Percentiles rank a stretch among this genome's conserved stretches.
Conservation (phyloP, 1,140 invertebrate genomes). For the Patella vulgata region DNA sequence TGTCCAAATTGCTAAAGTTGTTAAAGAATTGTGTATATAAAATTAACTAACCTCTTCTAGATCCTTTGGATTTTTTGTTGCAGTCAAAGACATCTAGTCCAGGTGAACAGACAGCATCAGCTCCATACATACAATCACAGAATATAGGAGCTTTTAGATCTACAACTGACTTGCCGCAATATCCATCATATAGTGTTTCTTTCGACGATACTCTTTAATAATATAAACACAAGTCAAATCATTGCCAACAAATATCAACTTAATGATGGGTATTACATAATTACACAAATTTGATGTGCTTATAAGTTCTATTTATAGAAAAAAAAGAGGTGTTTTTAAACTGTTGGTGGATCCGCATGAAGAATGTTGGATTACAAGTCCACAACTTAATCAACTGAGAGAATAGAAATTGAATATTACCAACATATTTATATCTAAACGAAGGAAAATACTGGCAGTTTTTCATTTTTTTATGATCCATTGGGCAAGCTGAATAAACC, state of each 20-base stretch:
- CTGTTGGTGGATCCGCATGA: no score
- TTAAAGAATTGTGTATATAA: no score
- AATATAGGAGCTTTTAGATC: slow-evolving; percentile 11
- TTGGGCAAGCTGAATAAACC: no score
- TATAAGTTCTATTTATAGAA: no score
- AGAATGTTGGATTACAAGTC: no score
- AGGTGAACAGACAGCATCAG: slow-evolving; percentile 20
- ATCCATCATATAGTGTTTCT: slow-evolving; percentile 37
- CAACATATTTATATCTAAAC: no score
- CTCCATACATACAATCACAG: slow-evolving; percentile 40
- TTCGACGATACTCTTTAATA: slow-evolving; percentile 28
- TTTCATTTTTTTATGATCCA: no score
- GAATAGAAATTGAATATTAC: no score
- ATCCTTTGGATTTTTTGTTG: slow-evolving; percentile 6
- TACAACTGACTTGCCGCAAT: slow-evolving; percentile 17
- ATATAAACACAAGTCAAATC: neutral
- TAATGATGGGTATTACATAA: slow-evolving; percentile 6
- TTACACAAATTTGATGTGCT: slow-evolving; percentile 16
- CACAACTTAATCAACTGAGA: neutral
- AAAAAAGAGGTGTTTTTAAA: no score
- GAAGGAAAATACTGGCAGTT: no score
- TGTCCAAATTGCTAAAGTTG: no score
- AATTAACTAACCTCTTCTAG: slow-evolving; percentile 11
- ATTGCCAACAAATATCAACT: neutral
- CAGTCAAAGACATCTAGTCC: slow-evolving; percentile 36